Evolutionary conservation across 2,113 vertebrate species (phyloP).

Genomic region (Halcyon senegalensis): DNA sequence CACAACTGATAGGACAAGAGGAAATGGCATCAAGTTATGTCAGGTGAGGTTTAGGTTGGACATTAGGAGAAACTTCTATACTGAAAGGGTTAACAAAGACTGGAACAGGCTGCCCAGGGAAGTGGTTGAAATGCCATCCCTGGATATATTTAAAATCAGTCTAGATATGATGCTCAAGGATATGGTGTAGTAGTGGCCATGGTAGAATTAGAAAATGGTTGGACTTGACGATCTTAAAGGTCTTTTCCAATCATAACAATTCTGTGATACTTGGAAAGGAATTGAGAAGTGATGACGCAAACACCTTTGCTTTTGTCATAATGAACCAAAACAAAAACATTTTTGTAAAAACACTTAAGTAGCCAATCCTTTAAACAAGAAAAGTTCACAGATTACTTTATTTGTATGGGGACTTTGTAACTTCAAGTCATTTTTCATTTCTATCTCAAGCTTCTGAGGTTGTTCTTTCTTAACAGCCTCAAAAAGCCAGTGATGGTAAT

Average conservation of each 20-base stretch:
- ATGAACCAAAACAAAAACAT: neutral
- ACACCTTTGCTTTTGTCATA: neutral
- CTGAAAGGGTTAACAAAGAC: too few relatives aligned
- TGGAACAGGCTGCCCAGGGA: neutral
- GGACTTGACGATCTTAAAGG: too few relatives aligned
- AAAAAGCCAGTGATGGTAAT: neutral
- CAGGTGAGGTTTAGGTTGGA: neutral
- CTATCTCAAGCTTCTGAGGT: neutral
- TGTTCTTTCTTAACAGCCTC: neutral
- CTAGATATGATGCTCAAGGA: too few relatives aligned
- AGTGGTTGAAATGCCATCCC: neutral
- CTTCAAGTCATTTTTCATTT: neutral
- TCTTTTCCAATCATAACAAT: too few relatives aligned
- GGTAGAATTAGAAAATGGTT: too few relatives aligned
- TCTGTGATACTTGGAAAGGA: neutral
- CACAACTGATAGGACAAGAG: neutral
- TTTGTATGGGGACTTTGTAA: neutral
- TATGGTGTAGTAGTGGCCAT: too few relatives aligned
- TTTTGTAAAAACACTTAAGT: neutral
- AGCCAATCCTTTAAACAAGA: neutral
- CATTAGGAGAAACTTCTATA: too few relatives aligned
- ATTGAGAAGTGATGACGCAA: neutral
- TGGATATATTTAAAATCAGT: neutral
- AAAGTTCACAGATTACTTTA: neutral
- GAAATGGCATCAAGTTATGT: neutral